These are phyloP conservation scores for Micropterix aruncella DNA, from an alignment of 2,888 invertebrate species.

Conservation along the genomic window DNA sequence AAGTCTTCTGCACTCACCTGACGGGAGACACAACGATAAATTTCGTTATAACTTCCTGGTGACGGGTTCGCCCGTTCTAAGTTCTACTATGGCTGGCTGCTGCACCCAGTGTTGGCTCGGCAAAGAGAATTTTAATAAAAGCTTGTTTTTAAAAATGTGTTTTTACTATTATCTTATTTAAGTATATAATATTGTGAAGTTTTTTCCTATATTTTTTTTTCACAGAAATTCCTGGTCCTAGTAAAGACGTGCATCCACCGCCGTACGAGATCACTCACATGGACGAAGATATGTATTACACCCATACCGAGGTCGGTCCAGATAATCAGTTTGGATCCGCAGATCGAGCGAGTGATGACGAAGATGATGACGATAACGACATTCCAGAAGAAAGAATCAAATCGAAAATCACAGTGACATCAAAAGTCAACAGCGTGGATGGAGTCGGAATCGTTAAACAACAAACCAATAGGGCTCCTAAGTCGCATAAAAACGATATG, in stretches of 20 bases:
- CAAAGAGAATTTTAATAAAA: too few species aligned
- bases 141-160: too few species aligned
- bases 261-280: slow-evolving; percentile 20
- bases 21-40: too few species aligned
- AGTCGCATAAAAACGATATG: too few species aligned
- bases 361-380: slow-evolving; percentile 18
- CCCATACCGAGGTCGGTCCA: slow-evolving; percentile 34
- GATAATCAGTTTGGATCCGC: slow-evolving; percentile 59
- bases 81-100: too few species aligned
- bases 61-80: too few species aligned
- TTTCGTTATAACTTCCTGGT: too few species aligned
- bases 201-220: too few species aligned
- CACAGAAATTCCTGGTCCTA: slow-evolving; percentile 65
- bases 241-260: slow-evolving; percentile 37
- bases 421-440: not conserved
- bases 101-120: too few species aligned
- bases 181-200: too few species aligned
- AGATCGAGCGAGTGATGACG: slow-evolving; percentile 54
- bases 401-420: not conserved
- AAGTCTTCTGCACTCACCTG: too few species aligned
- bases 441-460: not conserved
- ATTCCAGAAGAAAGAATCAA: not conserved
- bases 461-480: not conserved
- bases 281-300: slow-evolving; percentile 41
- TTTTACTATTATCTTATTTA: too few species aligned